Percentiles rank a stretch among this genome's conserved stretches.
Conservation (phyloP, 2,888 invertebrate genomes). For the Drosophila demipolita region DNA sequence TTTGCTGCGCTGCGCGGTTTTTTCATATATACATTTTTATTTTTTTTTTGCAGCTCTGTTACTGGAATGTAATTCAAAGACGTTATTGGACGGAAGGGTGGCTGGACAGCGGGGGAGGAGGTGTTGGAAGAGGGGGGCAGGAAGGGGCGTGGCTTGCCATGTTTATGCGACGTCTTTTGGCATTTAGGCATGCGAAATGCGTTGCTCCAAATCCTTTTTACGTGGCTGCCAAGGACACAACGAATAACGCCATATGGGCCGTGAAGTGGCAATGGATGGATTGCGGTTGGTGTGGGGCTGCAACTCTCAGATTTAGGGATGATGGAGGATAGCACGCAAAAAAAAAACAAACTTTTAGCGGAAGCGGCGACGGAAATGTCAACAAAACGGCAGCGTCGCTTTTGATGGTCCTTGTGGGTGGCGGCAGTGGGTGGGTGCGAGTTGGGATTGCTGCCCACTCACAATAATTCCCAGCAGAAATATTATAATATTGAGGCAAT, state of each 20-base stretch:
- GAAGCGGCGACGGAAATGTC: slow-evolving; percentile 74
- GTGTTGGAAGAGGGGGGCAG: background rate
- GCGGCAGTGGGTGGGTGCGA: background rate
- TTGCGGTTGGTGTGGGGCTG: background rate
- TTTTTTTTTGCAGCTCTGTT: slow-evolving; percentile 19
- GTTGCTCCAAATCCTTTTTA: slow-evolving; percentile 77
- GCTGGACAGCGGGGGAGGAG: slow-evolving; percentile 13
- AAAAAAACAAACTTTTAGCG: slow-evolving; percentile 66
- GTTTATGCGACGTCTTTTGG: slow-evolving; percentile 79
- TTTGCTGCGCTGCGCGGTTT: slow-evolving; percentile 69
- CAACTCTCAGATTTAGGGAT: slow-evolving; percentile 29
- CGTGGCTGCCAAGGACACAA: slow-evolving; percentile 69
- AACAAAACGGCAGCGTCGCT: slow-evolving; percentile 67
- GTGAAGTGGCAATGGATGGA: slow-evolving; percentile 35
- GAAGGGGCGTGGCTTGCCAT: slow-evolving; percentile 61
- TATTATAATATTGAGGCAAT: slow-evolving; percentile 83
- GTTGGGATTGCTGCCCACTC: slow-evolving; percentile 42
- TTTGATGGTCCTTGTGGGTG: slow-evolving; percentile 8
- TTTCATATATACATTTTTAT: slow-evolving; percentile 44
- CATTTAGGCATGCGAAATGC: slow-evolving; percentile 80
- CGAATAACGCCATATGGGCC: slow-evolving; percentile 52
- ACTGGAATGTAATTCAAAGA: slow-evolving; percentile 69
- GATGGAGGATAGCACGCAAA: slow-evolving; percentile 39
- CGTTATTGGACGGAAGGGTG: slow-evolving; percentile 39
- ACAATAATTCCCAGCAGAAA: slow-evolving; percentile 82